Conservation (phyloP, 2,888 invertebrate species). For the Poecilobothrus nobilitatus region DNA sequence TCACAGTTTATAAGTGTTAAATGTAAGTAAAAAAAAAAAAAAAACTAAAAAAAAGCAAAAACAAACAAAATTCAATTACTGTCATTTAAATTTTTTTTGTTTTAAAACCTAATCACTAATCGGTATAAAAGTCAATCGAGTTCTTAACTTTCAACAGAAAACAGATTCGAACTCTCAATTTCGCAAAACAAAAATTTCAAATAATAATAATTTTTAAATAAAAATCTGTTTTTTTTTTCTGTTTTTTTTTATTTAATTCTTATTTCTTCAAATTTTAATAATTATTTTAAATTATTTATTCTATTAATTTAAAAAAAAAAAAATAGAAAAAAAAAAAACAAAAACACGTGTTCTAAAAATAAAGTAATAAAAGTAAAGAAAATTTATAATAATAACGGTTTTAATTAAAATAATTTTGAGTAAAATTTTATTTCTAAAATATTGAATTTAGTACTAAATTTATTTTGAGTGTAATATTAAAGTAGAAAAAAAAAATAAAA, state of each 20-base stretch:
- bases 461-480: background rate
- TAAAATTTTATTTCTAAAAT: background rate
- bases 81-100: background rate
- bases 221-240: background rate
- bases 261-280: too few species aligned
- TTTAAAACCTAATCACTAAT: constrained; percentile 24
- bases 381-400: too few species aligned
- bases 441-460: too few species aligned
- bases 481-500: constrained; percentile 18
- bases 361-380: too few species aligned
- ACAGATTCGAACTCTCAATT: constrained; percentile 20
- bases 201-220: background rate
- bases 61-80: too few species aligned
- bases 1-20: background rate
- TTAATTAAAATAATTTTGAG: background rate
- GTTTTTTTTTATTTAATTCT: too few species aligned
- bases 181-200: constrained; percentile 5
- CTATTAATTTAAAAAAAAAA: too few species aligned
- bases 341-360: too few species aligned
- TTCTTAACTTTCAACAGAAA: constrained; percentile 26
- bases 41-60: too few species aligned
- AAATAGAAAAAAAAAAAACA: too few species aligned
- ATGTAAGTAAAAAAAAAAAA: too few species aligned
- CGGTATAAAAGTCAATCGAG: constrained; percentile 27
- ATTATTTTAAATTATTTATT: background rate